phyloP scores from a whole-genome alignment of 2,797 vertebrate species.

The Antrozous pallidus region DNA sequence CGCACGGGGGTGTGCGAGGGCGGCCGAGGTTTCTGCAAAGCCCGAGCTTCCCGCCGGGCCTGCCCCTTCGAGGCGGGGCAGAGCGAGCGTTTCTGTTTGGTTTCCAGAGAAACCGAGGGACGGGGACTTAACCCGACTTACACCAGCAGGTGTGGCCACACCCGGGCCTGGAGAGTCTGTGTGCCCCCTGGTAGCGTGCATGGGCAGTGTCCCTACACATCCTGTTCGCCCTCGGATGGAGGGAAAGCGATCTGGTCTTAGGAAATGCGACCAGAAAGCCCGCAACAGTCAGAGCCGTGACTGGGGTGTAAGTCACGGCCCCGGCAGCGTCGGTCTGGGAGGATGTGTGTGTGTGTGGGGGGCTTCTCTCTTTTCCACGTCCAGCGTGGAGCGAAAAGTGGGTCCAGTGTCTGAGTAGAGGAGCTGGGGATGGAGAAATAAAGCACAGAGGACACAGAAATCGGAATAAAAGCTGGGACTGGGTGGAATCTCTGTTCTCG shows the following conservation, averaged over 20 bases:
- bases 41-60: conserved; percentile 39
- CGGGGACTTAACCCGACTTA: conserved; percentile 59
- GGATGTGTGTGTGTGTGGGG: conserved; percentile 61
- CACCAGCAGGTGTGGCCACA: conserved; percentile 47
- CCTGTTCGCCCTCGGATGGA: not conserved
- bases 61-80: not conserved
- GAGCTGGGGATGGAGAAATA: no score
- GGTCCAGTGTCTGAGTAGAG: no score
- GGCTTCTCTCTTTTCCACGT: no score
- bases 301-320: conserved; percentile 47
- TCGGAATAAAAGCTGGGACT: no score
- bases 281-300: conserved; percentile 58
- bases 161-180: conserved; percentile 13
- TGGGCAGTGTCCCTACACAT: conserved; percentile 50
- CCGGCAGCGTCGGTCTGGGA: conserved; percentile 35
- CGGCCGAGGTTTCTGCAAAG: conserved; percentile 28
- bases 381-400: no score
- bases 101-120: conserved; percentile 55
- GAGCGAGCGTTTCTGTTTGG: conserved; percentile 60
- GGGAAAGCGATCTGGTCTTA: conserved; percentile 50
- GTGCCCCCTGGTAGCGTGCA: not conserved
- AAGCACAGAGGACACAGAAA: no score
- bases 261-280: conserved; percentile 65
- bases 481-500: no score
- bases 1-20: not conserved